A percentile compares a stretch with the other conserved stretches of the same genome.
Conservation (phyloP, 2,113 vertebrate genomes). For the Peromyscus californicus region DNA sequence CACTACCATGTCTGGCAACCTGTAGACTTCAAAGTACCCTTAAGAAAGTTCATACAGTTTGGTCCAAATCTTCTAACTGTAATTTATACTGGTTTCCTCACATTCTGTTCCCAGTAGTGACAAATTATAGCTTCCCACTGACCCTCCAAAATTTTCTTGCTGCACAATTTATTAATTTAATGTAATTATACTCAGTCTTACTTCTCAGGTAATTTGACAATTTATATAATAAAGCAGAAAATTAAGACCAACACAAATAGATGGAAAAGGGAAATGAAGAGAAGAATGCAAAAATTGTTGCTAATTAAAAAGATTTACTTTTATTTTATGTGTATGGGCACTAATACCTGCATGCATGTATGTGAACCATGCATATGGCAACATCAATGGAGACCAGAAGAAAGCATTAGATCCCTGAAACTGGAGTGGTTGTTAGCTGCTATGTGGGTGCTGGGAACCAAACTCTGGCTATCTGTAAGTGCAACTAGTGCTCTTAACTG, state of each 20-base stretch:
- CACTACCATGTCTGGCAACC: neutral
- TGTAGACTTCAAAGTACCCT: neutral
- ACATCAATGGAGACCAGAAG: neutral
- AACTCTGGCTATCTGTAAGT: neutral
- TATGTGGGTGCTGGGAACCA: neutral
- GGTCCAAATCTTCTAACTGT: neutral
- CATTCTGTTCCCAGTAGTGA: neutral
- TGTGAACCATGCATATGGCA: neutral
- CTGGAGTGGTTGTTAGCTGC: neutral
- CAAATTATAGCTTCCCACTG: neutral
- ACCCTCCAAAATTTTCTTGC: neutral
- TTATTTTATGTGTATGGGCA: neutral
- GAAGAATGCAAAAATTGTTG: neutral
- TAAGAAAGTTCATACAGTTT: neutral
- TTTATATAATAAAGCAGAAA: conserved; percentile 50
- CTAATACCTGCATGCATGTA: too few species aligned
- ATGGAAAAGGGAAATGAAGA: neutral
- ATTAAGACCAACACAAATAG: conserved; percentile 9
- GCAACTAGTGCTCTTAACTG: neutral
- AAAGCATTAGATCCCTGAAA: neutral
- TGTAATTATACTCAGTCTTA: conserved; percentile 1
- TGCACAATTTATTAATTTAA: conserved; percentile 10
- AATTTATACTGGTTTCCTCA: neutral
- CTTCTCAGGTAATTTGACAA: conserved; percentile 27
- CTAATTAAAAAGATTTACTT: neutral